Base-by-base conservation (phyloP, 2,113 vertebrate species). In the Elanoides forficatus region DNA sequence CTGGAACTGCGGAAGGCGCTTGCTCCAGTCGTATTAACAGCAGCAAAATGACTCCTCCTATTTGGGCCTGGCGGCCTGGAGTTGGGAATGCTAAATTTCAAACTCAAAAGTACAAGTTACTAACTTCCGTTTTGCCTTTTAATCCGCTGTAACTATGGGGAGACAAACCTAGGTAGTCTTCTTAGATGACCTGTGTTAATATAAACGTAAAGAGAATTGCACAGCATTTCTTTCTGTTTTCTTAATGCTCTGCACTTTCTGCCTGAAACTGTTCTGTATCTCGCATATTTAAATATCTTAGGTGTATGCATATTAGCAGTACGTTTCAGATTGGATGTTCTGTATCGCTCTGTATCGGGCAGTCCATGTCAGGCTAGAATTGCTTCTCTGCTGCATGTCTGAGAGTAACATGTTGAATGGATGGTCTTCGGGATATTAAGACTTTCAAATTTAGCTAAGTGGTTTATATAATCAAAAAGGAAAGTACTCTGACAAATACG, bases 401-500 rank as follows among this genome's bases (percentile, higher is more conserved):
- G n/a, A 3, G 8, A 20, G 14, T 40, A 59, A 42, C 13, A 2
- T 12, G 65, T 16, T 52, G 36, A 78, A 36, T 20, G 36, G 48
- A 38, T 4, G 40, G 14, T 58, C 59, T 66, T 71, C 19, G 30
- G 80, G 26, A 66, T 67, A 62, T 11, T 23, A 34, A 58, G 60
- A 34, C 67, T 80, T 78, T 72, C 14, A 62, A 78, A 95, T 93
- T 88, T 88, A 93, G 52, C 52, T 79, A 75, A 93, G 65, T 94
- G 90, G 50, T 60, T 94, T 84, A 29, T 81, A 67, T 63, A 72
- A 72, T 90, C 30, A 86, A 71, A 81, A 88, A 86, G 17, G 19
- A 7, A 88, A 91, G 52, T 40, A 53, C 62, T 91, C 53, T 70
- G 58, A 76, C 32, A 95, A 91, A 79, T 87, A 43, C 0, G 2